A percentile compares a stretch with the other conserved stretches of the same genome.
These are phyloP conservation scores for Cherax destructor DNA, from an alignment of 1,140 invertebrate species.

Conservation along the genomic window DNA sequence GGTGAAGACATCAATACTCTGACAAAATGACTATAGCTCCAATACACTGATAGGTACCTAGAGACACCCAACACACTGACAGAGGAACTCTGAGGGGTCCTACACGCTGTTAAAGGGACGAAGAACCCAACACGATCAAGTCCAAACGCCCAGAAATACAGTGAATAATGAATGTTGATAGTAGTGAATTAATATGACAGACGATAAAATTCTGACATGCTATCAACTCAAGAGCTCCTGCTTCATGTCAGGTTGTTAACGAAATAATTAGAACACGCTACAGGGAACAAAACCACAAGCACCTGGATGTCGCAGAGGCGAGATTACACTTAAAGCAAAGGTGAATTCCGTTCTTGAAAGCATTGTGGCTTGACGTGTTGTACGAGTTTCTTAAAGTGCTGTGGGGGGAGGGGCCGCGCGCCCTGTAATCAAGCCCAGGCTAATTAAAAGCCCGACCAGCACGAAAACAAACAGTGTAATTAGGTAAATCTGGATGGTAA, in stretches of 20 bases:
- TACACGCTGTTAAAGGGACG: too few relatives aligned
- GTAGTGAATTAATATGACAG: constrained; percentile 44
- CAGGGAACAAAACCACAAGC: background rate
- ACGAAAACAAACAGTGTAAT: constrained; percentile 69
- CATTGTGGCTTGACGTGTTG: background rate
- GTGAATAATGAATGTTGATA: constrained; percentile 41
- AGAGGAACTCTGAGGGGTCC: too few relatives aligned
- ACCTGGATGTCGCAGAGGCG: background rate
- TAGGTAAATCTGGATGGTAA: constrained; percentile 64
- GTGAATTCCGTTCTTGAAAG: background rate
- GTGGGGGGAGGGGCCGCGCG: constrained; percentile 34
- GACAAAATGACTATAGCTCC: background rate
- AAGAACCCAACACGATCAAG: background rate
- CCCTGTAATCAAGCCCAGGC: constrained; percentile 61
- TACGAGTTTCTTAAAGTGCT: constrained; percentile 13
- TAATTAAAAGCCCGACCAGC: constrained; percentile 66
- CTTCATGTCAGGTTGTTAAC: constrained; percentile 56
- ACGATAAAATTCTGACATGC: constrained; percentile 55
- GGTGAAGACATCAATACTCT: too few relatives aligned
- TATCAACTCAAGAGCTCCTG: constrained; percentile 45
- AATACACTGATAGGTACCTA: too few relatives aligned
- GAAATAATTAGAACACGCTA: constrained; percentile 46
- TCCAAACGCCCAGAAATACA: background rate
- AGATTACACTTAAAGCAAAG: background rate
- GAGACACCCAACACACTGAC: too few relatives aligned